Conservation (phyloP, 2,888 invertebrate species). For the Eueremaeus valkanovi region DNA sequence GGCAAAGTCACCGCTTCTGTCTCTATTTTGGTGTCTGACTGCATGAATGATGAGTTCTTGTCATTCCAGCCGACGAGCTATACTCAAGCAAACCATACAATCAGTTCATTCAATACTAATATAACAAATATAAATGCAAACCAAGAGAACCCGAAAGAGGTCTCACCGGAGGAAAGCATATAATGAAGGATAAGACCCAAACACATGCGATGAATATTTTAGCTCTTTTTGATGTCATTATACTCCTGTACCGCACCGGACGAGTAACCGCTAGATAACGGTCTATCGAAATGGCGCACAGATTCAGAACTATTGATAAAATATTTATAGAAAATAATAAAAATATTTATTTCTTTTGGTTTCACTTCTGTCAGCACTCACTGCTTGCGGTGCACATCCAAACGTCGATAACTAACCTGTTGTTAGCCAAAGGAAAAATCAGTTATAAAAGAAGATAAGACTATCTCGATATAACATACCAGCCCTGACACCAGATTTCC, state of each 20-base stretch:
- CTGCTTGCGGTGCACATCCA: constrained; percentile 98
- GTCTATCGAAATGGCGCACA: constrained; percentile 83
- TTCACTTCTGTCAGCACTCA: neutral
- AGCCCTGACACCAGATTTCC: constrained; percentile 89
- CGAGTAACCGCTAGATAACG: constrained; percentile 90
- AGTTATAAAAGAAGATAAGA: neutral
- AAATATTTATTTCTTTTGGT: too few species aligned
- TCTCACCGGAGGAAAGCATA: constrained; percentile 80
- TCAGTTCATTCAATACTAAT: too few species aligned
- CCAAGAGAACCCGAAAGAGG: neutral
- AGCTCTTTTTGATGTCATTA: constrained; percentile 74
- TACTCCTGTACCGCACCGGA: constrained; percentile 88
- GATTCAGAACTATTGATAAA: constrained; percentile 61
- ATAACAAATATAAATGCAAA: too few species aligned
- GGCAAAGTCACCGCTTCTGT: neutral
- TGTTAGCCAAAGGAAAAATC: neutral
- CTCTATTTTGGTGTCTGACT: neutral
- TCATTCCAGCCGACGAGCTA: constrained; percentile 71
- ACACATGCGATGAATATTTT: constrained; percentile 82
- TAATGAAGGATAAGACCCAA: constrained; percentile 84
- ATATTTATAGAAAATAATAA: neutral
- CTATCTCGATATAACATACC: constrained; percentile 57
- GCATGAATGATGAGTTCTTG: constrained; percentile 44
- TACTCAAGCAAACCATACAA: neutral
- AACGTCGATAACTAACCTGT: constrained; percentile 79